phyloP scores from a whole-genome alignment of 2,113 vertebrate species.

The Sinocyclocheilus anshuiensis region DNA sequence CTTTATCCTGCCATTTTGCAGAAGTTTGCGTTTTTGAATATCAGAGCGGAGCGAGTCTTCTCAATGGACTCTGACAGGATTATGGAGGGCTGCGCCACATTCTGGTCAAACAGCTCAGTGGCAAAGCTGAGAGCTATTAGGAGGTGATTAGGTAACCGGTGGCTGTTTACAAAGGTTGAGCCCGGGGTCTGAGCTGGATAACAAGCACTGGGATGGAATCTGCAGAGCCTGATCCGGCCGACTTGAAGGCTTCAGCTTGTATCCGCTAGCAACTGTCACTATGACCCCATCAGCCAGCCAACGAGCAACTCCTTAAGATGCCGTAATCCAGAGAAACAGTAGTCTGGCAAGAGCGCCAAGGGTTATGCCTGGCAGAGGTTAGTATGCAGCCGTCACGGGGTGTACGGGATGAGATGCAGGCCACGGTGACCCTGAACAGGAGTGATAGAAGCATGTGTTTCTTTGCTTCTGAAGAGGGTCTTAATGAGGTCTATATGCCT shows the following conservation, averaged over 20 bases:
- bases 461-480: slow-evolving; percentile 76
- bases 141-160: slow-evolving; percentile 58
- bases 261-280: slow-evolving; percentile 57
- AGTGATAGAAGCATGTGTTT: slow-evolving; percentile 50
- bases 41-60: slow-evolving; percentile 7
- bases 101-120: slow-evolving; percentile 46
- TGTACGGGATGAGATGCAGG: slow-evolving; percentile 50
- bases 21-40: slow-evolving; percentile 43
- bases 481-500: slow-evolving; percentile 76
- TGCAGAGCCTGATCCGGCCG: slow-evolving; percentile 55
- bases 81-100: slow-evolving; percentile 41
- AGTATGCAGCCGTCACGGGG: slow-evolving; percentile 56
- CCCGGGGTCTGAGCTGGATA: slow-evolving; percentile 41
- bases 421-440: slow-evolving; percentile 81
- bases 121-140: slow-evolving; percentile 55
- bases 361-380: slow-evolving; percentile 50
- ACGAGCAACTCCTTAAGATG: slow-evolving; percentile 54
- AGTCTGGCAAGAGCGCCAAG: slow-evolving; percentile 55
- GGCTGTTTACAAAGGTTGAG: slow-evolving; percentile 52
- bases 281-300: slow-evolving; percentile 60
- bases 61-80: slow-evolving; percentile 44
- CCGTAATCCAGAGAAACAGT: slow-evolving; percentile 61
- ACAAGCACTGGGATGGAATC: slow-evolving; percentile 42
- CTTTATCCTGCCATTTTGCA: slow-evolving; percentile 37
- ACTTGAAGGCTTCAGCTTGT: slow-evolving; percentile 58